Conservation (phyloP, 2,888 invertebrate genomes). For the Cinara cedri region DNA sequence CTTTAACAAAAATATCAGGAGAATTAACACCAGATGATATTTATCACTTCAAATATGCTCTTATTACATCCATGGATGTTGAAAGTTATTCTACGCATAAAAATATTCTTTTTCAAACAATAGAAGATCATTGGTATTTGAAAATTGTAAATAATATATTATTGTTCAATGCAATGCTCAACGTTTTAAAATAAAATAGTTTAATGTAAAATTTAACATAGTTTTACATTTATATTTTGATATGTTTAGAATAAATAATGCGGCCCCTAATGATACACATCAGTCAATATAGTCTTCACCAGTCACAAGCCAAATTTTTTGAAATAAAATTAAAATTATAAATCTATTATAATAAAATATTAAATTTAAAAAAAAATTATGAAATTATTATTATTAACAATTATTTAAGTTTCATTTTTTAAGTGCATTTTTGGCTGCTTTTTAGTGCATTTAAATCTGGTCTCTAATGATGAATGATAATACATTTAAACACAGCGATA, state of each 20-base stretch:
- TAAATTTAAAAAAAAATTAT: not conserved
- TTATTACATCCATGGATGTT: conserved; percentile 14
- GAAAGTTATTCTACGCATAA: too few species aligned
- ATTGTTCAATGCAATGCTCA: too few species aligned
- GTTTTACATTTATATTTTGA: not conserved
- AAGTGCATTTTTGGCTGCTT: not conserved
- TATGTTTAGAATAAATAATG: not conserved
- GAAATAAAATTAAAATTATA: too few species aligned
- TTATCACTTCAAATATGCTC: too few species aligned
- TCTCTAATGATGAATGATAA: not conserved
- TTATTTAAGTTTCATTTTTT: not conserved
- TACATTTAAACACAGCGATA: too few species aligned
- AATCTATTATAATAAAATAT: not conserved
- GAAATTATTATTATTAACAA: not conserved
- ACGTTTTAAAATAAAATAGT: too few species aligned
- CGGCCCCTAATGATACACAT: not conserved
- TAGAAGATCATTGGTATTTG: too few species aligned
- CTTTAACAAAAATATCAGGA: not conserved
- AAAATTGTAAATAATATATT: too few species aligned
- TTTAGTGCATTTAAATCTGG: not conserved
- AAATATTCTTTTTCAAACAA: too few species aligned
- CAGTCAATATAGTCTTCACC: not conserved
- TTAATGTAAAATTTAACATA: not conserved
- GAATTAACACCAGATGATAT: not conserved
- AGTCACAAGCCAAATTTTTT: not conserved